Conservation (phyloP, 2,113 vertebrate genomes). For the Camelus dromedarius region DNA sequence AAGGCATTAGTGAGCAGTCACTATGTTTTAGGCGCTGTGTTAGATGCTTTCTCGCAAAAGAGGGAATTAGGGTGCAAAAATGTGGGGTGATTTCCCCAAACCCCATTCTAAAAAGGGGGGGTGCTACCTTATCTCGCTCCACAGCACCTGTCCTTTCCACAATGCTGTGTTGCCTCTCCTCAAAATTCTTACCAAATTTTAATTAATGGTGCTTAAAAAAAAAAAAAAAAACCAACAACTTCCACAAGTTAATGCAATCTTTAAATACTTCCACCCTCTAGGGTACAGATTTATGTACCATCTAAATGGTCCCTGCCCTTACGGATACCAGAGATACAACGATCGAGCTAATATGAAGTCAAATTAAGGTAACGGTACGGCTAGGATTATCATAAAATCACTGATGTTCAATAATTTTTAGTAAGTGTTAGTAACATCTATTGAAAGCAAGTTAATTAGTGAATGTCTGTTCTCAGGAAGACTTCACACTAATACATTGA, state of each 20-base stretch:
- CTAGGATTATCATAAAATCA: neutral
- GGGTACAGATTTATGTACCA: neutral
- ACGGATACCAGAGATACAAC: neutral
- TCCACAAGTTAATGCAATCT: neutral
- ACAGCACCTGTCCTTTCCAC: neutral
- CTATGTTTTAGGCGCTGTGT: neutral
- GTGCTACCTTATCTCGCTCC: neutral
- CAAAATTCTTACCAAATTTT: neutral
- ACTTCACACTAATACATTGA: neutral
- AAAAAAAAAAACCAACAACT: neutral
- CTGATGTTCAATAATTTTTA: neutral
- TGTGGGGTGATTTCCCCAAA: neutral
- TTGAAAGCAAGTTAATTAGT: neutral
- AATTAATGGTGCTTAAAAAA: neutral
- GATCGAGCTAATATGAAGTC: neutral
- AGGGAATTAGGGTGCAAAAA: neutral
- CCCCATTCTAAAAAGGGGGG: too few relatives aligned
- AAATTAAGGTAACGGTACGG: neutral
- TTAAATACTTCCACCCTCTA: neutral
- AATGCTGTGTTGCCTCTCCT: neutral
- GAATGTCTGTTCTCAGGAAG: neutral
- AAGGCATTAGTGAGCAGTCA: neutral
- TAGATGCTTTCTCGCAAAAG: neutral
- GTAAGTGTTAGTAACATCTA: neutral
- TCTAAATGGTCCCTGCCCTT: neutral